Evolutionary conservation across 2,888 invertebrate genomes (phyloP), one percentile per base, ranked within the genome.

Genomic region (Cotesia congregata): DNA sequence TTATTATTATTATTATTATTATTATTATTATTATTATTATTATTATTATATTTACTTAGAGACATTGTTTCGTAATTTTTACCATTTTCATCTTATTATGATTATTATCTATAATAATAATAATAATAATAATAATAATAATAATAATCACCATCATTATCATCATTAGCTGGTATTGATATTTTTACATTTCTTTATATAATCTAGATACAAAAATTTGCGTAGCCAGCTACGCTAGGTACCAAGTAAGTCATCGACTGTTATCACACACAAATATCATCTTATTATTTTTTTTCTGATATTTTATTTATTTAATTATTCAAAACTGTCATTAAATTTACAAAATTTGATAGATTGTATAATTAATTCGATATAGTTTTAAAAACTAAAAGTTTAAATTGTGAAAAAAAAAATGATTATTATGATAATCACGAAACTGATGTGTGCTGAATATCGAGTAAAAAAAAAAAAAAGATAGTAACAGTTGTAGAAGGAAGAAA

Each of bases 201-300:
- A 61, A 71, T 71, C 65, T 79, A 78, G 74, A 75, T 62, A 62
- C 59, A 65, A 64, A 61, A 39, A 78, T 80, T 78, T 79, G 81
- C 84, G 82, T 84, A 85, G 84, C 83, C 85, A 83, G 84, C 84
- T 83, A 84, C 83, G 83, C 84, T 80, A 80, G 76, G 77, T 76
- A 78, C 78, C 74, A 72, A 78, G 80, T 78, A 73, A 64, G 62
- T 41, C 75, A 73, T 64, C 61, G 59, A 72, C 40, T 74, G 40
- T 30, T 40, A 68, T 68, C 39, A 38, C 40, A 69, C 39, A 61
- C 7, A 62, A 69, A 69, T 69, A 17, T 15, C 38, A n/a, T 71
- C n/a, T 61, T 61, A 6, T 15, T 61, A n/a, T n/a, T 60, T 70
- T 30, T 50, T 15, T 7, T 50, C 12, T 50, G 9, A 12, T 50